These are phyloP conservation scores for Ischnus inquisitorius DNA, from an alignment of 2,888 invertebrate genomes.

Conservation along the genomic window DNA sequence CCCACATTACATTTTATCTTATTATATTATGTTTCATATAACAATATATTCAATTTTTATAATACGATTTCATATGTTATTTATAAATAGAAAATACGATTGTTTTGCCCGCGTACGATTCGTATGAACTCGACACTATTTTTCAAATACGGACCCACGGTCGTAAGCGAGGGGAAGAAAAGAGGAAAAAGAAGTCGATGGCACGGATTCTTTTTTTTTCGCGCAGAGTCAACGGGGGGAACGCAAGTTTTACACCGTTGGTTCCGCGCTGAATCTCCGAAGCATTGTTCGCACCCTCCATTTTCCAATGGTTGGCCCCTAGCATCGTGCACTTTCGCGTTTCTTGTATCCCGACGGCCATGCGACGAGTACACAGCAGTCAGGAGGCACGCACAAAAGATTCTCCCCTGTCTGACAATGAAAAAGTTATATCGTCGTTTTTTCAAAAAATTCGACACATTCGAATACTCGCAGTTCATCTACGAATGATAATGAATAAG, in stretches of 20 bases:
- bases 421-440: background rate
- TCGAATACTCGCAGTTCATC: background rate
- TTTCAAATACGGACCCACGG: constrained; percentile 29
- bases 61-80: too few relatives aligned
- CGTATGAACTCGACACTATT: background rate
- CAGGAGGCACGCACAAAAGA: background rate
- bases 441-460: background rate
- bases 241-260: constrained; percentile 79
- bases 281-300: constrained; percentile 77
- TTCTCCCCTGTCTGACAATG: background rate
- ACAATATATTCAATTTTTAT: too few relatives aligned
- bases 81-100: background rate
- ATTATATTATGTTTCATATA: too few relatives aligned
- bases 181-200: constrained; percentile 64
- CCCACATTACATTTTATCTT: too few relatives aligned
- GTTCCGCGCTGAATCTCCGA: constrained; percentile 83
- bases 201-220: constrained; percentile 60
- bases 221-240: constrained; percentile 53
- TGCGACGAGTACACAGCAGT: background rate
- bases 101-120: background rate
- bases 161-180: constrained; percentile 23
- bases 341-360: background rate
- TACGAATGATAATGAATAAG: too few relatives aligned
- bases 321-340: constrained; percentile 11
- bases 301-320: constrained; percentile 75